Evolutionary conservation across 2,888 invertebrate species (phyloP).

Genomic region (Nomada lathburiana): DNA sequence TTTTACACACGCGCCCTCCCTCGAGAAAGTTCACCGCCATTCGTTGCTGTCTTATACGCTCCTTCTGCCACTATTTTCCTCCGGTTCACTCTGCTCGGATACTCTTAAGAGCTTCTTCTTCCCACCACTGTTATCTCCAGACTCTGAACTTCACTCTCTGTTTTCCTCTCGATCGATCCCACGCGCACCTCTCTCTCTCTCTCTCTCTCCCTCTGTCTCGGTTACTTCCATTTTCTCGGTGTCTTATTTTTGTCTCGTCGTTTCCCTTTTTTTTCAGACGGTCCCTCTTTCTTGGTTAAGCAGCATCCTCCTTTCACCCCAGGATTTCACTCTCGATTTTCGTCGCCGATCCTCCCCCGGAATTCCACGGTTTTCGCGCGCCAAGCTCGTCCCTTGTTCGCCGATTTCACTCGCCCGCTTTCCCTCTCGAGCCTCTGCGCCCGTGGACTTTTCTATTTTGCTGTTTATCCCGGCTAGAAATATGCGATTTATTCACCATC

Average conservation of each 20-base stretch:
- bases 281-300: background rate
- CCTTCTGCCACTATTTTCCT: background rate
- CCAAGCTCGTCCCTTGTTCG: background rate
- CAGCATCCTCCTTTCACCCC: background rate
- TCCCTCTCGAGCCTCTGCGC: background rate
- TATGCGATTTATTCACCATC: background rate
- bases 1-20: background rate
- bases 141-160: conserved; percentile 1
- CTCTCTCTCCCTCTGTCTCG: background rate
- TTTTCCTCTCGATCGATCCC: conserved; percentile 8
- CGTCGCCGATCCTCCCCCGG: too few relatives aligned
- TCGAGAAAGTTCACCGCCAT: background rate
- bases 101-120: background rate
- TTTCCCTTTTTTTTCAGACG: background rate
- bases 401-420: background rate
- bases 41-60: background rate
- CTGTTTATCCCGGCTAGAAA: background rate
- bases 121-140: background rate
- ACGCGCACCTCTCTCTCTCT: background rate
- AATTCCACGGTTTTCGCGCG: conserved; percentile 5
- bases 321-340: conserved; percentile 35
- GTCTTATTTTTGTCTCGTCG: background rate
- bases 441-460: background rate
- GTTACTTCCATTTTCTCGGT: background rate
- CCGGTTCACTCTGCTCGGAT: fast-evolving